Evolutionary conservation across 2,888 invertebrate genomes (phyloP), one percentile per base, ranked within the genome.

Genomic region (Stegana nigrithorax): DNA sequence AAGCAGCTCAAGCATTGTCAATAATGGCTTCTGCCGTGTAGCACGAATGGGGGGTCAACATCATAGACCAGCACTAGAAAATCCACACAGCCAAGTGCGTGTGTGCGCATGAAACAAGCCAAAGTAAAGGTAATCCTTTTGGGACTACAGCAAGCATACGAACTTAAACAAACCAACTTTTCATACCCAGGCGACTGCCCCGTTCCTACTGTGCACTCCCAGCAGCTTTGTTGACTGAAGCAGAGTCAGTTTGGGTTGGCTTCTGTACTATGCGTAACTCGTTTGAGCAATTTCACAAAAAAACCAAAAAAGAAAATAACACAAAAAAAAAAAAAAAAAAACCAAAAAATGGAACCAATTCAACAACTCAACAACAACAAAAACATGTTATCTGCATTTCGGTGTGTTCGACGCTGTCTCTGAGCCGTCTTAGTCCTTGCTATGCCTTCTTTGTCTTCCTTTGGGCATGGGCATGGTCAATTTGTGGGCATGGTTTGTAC

Each of bases 91-190:
- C 42, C 60, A 47, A 47, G 69, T 63, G 66, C 70, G 62, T 67
- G 71, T 64, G 69, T 45, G 45, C 45, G 71, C 69, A 71, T 17
- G 72, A 62, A 69, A 75, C 75, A 76, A 72, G 68, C 68, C 69
- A 70, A 76, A 76, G 75, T 72, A 65, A 68, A 71, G 72, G 78
- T 76, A 78, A 80, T 78, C 78, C 80, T 68, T 63, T 66, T 69
- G 78, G 78, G 63, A 73, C 71, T 53, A 71, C 72, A 73, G 62
- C 61, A 66, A 55, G 67, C 63, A 61, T 65, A 45, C 65, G 68
- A 65, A 64, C 64, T 55, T 66, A 59, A 50, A 39, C 47, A 59
- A 39, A 29, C 27, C 50, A 47, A 60, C 45, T 5, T 7, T 29
- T 19, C 57, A 51, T 44, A 42, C 50, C 10, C 14, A 23, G 21